Conservation (phyloP, 2,797 vertebrate species). For the Falco columbarius region DNA sequence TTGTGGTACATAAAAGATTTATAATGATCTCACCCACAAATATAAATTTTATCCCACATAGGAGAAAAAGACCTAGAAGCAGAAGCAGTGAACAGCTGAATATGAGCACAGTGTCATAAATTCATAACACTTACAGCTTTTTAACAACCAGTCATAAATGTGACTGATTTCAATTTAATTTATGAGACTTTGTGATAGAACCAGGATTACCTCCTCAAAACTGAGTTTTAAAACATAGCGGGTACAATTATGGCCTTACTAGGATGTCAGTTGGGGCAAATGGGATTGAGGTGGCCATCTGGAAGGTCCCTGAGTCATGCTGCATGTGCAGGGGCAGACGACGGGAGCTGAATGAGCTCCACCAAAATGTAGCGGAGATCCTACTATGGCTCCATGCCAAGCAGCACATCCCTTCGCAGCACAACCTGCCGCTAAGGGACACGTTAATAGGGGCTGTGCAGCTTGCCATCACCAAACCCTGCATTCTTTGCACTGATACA, state of each 20-base stretch:
- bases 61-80: slow-evolving; percentile 66
- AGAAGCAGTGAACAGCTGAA: slow-evolving; percentile 73
- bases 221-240: slow-evolving; percentile 18
- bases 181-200: slow-evolving; percentile 62
- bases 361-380: background rate
- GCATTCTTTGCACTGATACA: background rate
- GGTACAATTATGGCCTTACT: background rate
- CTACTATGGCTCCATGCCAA: background rate
- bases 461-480: background rate
- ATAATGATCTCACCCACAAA: slow-evolving; percentile 76
- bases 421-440: background rate
- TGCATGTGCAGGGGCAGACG: background rate
- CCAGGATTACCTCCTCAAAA: slow-evolving; percentile 62
- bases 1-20: slow-evolving; percentile 77
- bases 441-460: background rate
- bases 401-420: background rate
- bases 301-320: background rate
- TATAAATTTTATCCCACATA: slow-evolving; percentile 73
- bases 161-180: slow-evolving; percentile 75
- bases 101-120: slow-evolving; percentile 68
- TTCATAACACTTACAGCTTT: slow-evolving; percentile 69
- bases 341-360: background rate
- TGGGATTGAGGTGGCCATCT: background rate
- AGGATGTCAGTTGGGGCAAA: background rate
- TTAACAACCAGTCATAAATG: slow-evolving; percentile 73